A percentile compares a stretch with the other conserved stretches of the same genome.
Conservation (phyloP, 2,888 invertebrate species). For the Synanthedon formicaeformis region DNA sequence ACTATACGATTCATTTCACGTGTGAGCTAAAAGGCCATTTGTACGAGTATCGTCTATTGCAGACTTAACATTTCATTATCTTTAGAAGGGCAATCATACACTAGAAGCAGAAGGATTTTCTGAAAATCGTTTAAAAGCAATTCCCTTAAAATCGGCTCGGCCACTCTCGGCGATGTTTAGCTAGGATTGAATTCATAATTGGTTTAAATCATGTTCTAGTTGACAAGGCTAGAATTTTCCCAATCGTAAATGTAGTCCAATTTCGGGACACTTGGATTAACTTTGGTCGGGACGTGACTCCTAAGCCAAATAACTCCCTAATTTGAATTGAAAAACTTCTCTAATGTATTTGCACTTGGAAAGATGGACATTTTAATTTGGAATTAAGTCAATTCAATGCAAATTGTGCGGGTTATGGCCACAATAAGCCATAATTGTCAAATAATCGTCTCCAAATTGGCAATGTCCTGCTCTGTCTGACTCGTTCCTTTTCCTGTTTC, state of each 20-base stretch:
- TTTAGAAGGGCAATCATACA: no score
- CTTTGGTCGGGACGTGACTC: no score
- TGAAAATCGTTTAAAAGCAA: no score
- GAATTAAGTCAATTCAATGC: background rate
- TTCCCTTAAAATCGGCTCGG: no score
- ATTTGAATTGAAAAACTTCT: background rate
- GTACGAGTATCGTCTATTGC: no score
- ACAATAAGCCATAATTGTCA: background rate
- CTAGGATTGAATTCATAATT: background rate
- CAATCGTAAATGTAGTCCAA: background rate
- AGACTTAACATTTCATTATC: no score
- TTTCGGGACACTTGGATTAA: background rate
- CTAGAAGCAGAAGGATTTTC: no score
- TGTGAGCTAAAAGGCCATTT: no score
- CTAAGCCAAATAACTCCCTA: background rate
- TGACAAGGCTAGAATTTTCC: background rate
- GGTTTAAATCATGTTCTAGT: background rate
- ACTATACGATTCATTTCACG: no score
- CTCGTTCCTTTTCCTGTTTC: conserved; percentile 18
- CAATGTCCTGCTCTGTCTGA: background rate
- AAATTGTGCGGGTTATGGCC: background rate
- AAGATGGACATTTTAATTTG: background rate
- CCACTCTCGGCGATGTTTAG: no score
- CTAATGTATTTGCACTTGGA: background rate
- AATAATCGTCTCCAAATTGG: background rate